Evolutionary conservation across 2,888 invertebrate species (phyloP), one percentile per base, ranked within the genome.

Genomic region (Pterostichus niger): DNA sequence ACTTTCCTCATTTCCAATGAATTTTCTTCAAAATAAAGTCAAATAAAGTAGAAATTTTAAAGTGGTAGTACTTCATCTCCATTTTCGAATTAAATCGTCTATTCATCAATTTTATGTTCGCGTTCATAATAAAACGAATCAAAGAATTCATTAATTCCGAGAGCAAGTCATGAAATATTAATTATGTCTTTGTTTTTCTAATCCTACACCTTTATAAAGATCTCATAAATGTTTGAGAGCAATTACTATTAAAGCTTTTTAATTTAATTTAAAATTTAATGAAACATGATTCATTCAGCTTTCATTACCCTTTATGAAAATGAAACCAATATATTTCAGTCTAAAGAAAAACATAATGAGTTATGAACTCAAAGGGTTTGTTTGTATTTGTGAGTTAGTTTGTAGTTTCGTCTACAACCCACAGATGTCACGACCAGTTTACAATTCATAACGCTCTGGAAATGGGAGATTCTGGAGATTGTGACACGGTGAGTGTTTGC

Each of bases 121-220:
- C 9, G 6, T 68, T 46, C 79, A 46, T 35, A 68, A 80, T 56
- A 68, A 81, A 73, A 81, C 54, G 40, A 81, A 68, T 68, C 81
- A 81, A 81, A 73, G 81, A 73, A 68, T 81, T 81, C 81, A 81
- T 81, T 73, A 81, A 71, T 24, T 73, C 54, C 31, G 40, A 81
- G 71, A 73, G 71, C 54, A 73, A n/a, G 17, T 49, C 68, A 40
- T 71, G 13, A 56, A 81, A 44, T 54, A 71, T 68, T 81, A 54
- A 81, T 71, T 73, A 78, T 80, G 81, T 71, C 54, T 71, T 81
- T 81, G 81, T 81, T 81, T 81, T 71, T 81, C 71, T 81, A 52
- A 75, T 75, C 52, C 52, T 52, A 75, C 75, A 75, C 52, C 75
- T 75, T 71, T 44, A 40, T 11, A 40, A 71, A 17, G 44, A 64